Conservation (phyloP, 2,113 vertebrate species). For the Nymphicus hollandicus region DNA sequence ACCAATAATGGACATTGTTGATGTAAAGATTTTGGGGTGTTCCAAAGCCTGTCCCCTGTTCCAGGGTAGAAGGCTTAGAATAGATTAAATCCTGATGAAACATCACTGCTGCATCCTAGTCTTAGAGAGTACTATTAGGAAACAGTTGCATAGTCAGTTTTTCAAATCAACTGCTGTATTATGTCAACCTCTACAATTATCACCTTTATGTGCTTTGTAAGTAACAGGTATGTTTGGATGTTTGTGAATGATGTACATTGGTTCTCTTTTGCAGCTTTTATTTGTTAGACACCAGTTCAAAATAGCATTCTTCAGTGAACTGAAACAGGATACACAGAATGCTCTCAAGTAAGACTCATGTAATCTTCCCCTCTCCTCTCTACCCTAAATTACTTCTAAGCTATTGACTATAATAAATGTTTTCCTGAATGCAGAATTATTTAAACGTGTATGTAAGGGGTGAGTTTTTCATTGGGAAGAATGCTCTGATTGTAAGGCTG, state of each 20-base stretch:
- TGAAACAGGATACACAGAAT: slow-evolving; percentile 98
- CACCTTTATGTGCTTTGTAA: not conserved
- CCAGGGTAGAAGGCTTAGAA: not conserved
- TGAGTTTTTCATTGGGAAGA: not conserved
- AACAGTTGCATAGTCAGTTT: not conserved
- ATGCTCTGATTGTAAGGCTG: not conserved
- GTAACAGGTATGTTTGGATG: not conserved
- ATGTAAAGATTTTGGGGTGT: not conserved
- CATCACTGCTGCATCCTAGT: not conserved
- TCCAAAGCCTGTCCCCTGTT: not conserved
- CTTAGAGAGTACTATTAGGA: not conserved
- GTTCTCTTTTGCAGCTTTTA: slow-evolving; percentile 83
- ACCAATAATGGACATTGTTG: not conserved
- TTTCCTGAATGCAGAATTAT: not conserved
- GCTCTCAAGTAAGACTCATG: slow-evolving; percentile 88
- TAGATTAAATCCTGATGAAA: not conserved
- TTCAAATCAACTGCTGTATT: not conserved
- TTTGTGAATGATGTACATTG: not conserved
- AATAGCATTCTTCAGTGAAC: slow-evolving; percentile 96
- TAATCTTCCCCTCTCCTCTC: not conserved
- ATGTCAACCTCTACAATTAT: not conserved
- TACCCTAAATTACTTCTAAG: not conserved
- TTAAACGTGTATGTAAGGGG: not conserved
- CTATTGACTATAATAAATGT: not conserved
- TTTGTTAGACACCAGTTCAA: slow-evolving; percentile 99